Conservation (phyloP, 2,797 vertebrate species). For the Kryptolebias ocellatus region DNA sequence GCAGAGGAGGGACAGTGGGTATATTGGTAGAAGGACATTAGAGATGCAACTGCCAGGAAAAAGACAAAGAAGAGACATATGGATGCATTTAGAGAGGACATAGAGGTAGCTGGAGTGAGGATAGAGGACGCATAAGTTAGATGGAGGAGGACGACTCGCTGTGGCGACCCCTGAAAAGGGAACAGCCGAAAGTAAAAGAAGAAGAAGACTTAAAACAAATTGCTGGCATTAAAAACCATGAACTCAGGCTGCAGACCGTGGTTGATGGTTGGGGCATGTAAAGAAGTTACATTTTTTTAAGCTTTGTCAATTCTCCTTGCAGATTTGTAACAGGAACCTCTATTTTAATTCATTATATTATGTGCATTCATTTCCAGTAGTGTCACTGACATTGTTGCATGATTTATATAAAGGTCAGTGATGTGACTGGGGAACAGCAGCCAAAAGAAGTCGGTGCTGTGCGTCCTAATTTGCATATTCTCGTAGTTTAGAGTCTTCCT, state of each 20-base stretch:
- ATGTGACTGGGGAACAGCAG: constrained; percentile 23
- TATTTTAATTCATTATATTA: constrained; percentile 32
- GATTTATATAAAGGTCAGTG: constrained; percentile 61
- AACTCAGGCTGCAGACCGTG: background rate
- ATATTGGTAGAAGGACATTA: no score
- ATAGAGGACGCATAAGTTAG: no score
- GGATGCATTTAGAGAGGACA: no score
- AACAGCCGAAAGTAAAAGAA: no score
- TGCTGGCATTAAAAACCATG: background rate
- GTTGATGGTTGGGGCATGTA: background rate
- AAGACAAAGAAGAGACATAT: no score
- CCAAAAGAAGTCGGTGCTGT: constrained; percentile 24
- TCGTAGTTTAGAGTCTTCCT: constrained; percentile 19
- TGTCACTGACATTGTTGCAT: constrained; percentile 48
- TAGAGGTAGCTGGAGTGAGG: no score
- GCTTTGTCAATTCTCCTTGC: constrained; percentile 15
- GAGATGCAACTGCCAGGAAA: no score
- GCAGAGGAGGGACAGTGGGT: no score
- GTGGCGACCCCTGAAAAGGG: no score
- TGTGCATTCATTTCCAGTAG: constrained; percentile 56
- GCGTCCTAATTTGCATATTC: constrained; percentile 37
- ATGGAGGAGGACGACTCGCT: no score
- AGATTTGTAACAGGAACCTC: constrained; percentile 22
- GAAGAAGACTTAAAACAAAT: no score
- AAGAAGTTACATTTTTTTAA: constrained; percentile 1